These are phyloP conservation scores for Falco rusticolus DNA, from an alignment of 2,797 vertebrate species.

Conservation along the genomic window DNA sequence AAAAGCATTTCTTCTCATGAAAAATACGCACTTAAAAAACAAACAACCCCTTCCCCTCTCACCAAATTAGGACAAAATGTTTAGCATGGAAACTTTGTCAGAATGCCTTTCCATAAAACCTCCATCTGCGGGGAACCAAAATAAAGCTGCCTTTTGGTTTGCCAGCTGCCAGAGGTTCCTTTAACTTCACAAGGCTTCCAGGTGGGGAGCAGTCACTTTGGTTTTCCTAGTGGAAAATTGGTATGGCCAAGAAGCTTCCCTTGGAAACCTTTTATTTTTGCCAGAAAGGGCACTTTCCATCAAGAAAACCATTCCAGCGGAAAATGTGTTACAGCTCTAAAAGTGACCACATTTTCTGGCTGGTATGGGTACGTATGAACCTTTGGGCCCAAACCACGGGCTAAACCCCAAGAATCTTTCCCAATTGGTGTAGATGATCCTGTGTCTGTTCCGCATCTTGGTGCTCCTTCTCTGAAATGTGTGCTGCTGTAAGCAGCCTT, in stretches of 20 bases:
- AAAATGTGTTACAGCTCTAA: background rate
- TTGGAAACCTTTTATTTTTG: slow-evolving; percentile 21
- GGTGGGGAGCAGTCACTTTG: background rate
- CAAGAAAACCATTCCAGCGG: background rate
- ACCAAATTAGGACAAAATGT: background rate
- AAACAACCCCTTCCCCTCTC: background rate
- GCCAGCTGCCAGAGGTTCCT: background rate
- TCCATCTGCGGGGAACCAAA: background rate
- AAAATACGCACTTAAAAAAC: background rate
- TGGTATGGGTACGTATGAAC: background rate
- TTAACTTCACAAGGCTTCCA: background rate
- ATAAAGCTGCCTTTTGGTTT: background rate
- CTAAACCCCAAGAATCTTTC: background rate
- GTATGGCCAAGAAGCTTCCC: background rate
- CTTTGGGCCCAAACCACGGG: background rate
- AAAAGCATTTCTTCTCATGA: background rate
- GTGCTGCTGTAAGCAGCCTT: background rate
- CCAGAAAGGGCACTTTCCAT: background rate
- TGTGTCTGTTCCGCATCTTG: background rate
- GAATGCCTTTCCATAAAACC: slow-evolving; percentile 12
- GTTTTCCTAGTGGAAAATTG: slow-evolving; percentile 43
- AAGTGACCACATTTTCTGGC: background rate
- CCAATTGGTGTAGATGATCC: background rate
- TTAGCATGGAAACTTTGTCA: background rate
- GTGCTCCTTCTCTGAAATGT: background rate